Conservation (phyloP, 1,140 invertebrate genomes). For the Zaprionus gabonicus region DNA sequence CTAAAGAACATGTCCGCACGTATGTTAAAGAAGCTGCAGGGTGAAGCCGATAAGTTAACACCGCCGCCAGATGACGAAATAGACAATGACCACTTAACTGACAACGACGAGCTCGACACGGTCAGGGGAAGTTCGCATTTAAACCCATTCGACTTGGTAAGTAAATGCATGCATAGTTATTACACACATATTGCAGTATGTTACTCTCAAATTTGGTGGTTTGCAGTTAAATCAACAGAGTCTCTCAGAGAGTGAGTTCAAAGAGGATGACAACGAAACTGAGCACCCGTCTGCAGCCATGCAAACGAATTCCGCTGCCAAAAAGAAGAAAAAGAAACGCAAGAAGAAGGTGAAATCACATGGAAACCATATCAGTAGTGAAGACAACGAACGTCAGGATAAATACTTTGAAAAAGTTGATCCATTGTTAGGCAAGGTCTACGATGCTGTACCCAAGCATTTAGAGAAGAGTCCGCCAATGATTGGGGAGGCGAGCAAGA, state of each 20-base stretch:
- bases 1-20: slow-evolving; percentile 86
- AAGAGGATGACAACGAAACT: slow-evolving; percentile 89
- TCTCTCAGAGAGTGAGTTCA: slow-evolving; percentile 89
- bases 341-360: slow-evolving; percentile 86
- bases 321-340: slow-evolving; percentile 89
- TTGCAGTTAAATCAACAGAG: slow-evolving; percentile 86
- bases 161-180: slow-evolving; percentile 9
- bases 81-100: slow-evolving; percentile 65
- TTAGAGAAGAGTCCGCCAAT: slow-evolving; percentile 42
- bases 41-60: slow-evolving; percentile 84
- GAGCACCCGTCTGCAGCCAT: slow-evolving; percentile 86
- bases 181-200: not conserved
- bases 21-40: slow-evolving; percentile 87
- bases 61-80: slow-evolving; percentile 60
- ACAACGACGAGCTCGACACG: slow-evolving; percentile 84
- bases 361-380: slow-evolving; percentile 86
- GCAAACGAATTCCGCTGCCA: slow-evolving; percentile 75
- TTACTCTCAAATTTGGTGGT: slow-evolving; percentile 1
- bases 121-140: slow-evolving; percentile 60
- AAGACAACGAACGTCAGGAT: slow-evolving; percentile 86
- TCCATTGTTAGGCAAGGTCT: slow-evolving; percentile 68
- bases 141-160: slow-evolving; percentile 70
- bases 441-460: slow-evolving; percentile 64
- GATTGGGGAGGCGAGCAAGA: slow-evolving; percentile 80
- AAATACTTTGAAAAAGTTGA: slow-evolving; percentile 76